Evolutionary conservation across 2,797 vertebrate species (phyloP), one percentile per base, ranked within the genome.

Genomic region (Spinus olivaceus): DNA sequence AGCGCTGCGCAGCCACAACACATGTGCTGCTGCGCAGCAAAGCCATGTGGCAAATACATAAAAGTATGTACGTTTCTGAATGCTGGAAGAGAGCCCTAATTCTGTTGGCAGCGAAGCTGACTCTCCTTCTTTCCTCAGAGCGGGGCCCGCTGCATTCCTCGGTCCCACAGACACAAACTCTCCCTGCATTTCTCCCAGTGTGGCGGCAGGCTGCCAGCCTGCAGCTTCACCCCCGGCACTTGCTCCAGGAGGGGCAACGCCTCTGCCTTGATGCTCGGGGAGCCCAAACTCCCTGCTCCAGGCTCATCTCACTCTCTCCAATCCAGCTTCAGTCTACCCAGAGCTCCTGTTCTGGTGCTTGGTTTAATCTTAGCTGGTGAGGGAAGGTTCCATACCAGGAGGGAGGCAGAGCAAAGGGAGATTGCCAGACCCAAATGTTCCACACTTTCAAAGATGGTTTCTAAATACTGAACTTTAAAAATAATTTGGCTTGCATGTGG

Each of bases 1-100:
- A 51, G 46, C 0, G 0, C 46, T 78, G 56, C 0, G 0, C 85
- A 97, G 96, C 89, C 94, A 92, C 88, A 96, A 95, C 92, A 92
- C 94, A 94, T 83, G 94, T 93, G 94, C 89, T 92, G 85, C 85
- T 46, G 66, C 10, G 27, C 72, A 73, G 92, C 81, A 91, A 61
- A 96, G 41, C 95, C 96, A 94, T 81, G 94, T 96, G 91, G 87
- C 91, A 96, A 84, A 94, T 57, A 73, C 35, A 94, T 91, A 88
- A 90, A 93, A 92, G 92, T 41, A 76, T 86, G 80, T 86, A 94
- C 0, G 4, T 79, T 92, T 94, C 94, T 78, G 81, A 91, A 59
- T 87, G 76, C 86, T 97, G 95, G 96, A 97, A 95, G 47, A 19
- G 57, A 93, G 94, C 92, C 95, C 84, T 91, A 72, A 42, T 88